Percentiles rank a stretch among this genome's conserved stretches.
phyloP scores from a whole-genome alignment of 2,888 invertebrate species.

The Ashinkailepas kermadecensis region DNA sequence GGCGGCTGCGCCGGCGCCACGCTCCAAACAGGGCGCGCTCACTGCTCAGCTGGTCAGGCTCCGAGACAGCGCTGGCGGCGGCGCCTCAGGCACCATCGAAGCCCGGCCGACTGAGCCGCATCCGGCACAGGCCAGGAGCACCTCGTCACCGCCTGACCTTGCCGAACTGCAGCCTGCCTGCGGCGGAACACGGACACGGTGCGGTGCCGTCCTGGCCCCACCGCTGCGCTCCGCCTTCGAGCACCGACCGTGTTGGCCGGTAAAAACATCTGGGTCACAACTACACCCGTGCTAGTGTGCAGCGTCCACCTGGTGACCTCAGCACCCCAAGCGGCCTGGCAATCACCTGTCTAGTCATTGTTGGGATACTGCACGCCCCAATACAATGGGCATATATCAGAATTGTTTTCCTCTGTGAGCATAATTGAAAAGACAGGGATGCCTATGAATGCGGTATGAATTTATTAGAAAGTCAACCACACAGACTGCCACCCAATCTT shows the following conservation, averaged over 20 bases:
- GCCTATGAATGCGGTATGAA: slow-evolving; percentile 10
- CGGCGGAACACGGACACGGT: not conserved
- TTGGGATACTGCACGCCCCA: slow-evolving; percentile 9
- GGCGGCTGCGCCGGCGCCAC: too few species aligned
- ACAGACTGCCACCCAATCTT: not conserved
- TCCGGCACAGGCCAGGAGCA: too few species aligned
- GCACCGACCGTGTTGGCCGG: not conserved
- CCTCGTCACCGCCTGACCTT: too few species aligned
- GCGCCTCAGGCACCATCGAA: too few species aligned
- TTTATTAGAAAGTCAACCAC: not conserved
- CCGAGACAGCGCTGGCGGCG: too few species aligned
- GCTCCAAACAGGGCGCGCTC: too few species aligned
- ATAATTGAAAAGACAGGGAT: slow-evolving; percentile 7
- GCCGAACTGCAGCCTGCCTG: too few species aligned
- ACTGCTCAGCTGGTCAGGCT: too few species aligned
- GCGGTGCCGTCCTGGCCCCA: not conserved
- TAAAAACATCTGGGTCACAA: too few species aligned
- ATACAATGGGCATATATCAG: not conserved
- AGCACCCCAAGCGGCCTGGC: not conserved
- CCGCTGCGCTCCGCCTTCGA: not conserved
- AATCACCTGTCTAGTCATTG: not conserved
- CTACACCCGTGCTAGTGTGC: not conserved
- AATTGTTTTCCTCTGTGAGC: not conserved
- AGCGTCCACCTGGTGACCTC: not conserved
- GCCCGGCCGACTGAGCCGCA: too few species aligned